Evolutionary conservation across 2,113 vertebrate genomes (phyloP), one percentile per base, ranked within the genome.

Genomic region (Apteryx owenii): DNA sequence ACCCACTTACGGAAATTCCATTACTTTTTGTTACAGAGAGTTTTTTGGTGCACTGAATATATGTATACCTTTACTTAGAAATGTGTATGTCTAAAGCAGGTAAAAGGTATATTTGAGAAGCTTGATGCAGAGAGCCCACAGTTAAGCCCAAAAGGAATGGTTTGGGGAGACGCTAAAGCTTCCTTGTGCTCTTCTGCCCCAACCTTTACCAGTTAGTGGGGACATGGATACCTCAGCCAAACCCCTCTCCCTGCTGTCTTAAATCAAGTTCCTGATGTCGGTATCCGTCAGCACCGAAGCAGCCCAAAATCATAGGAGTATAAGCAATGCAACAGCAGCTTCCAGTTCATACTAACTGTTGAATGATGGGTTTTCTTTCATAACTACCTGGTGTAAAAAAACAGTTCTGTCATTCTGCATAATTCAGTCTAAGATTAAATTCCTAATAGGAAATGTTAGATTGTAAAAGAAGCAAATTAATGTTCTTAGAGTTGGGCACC

Each of bases 401-500:
- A 81, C 11, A 61, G 8, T 70, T 73, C 20, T 72, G 33, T 62
- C 62, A 62, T 87, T 70, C 36, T 89, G 16, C 50, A 29, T 86
- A 50, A 76, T 50, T 90, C 18, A 26, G 26, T 88, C 25, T 16
- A 53, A 80, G 23, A 54, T 73, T 71, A 81, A 36, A 75, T 70
- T 86, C 38, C 36, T 79, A 25, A 48, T 10, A 51, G 29, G 26
- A 13, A 38, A 6, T 54, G 26, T 54, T 70, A 25, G 31, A 13
- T 29, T 75, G 7, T 90, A 15, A 62, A 81, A 90, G 54, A 58
- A 75, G 69, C 14, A 44, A 93, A 90, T 18, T 53, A 88, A 71
- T 78, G 25, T 7, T 51, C 38, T 60, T 86, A 56, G 36, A 20
- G 25, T 29, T 56, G 48, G 36, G 51, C 50, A 22, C 36, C 38